These are phyloP conservation scores for Listrodromus nycthemerus DNA, from an alignment of 2,888 invertebrate genomes.

Conservation along the genomic window DNA sequence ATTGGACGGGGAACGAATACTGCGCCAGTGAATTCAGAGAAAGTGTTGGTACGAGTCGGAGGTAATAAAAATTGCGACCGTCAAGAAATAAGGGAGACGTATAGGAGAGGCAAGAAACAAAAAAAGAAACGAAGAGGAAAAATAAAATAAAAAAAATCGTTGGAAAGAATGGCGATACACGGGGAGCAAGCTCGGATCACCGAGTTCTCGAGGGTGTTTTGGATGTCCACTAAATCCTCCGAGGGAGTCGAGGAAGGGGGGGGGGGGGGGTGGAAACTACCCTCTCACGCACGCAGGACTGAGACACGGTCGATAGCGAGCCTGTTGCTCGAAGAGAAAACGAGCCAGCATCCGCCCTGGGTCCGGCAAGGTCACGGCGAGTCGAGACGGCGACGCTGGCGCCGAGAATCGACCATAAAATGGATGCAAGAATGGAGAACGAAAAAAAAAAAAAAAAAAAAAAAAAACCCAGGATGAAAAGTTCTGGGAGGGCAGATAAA, in stretches of 20 bases:
- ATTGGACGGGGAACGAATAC: slow-evolving; percentile 36
- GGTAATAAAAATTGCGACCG: slow-evolving; percentile 25
- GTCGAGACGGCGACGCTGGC: slow-evolving; percentile 57
- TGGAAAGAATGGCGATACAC: slow-evolving; percentile 24
- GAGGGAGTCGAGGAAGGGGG: slow-evolving; percentile 3
- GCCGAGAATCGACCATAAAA: slow-evolving; percentile 34
- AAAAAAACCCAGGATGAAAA: background rate
- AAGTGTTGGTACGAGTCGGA: slow-evolving; percentile 29
- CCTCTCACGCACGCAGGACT: slow-evolving; percentile 71
- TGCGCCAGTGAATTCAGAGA: slow-evolving; percentile 36
- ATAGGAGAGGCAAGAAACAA: background rate
- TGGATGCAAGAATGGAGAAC: slow-evolving; percentile 1
- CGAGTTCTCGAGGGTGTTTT: slow-evolving; percentile 42
- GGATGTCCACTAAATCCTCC: slow-evolving; percentile 47
- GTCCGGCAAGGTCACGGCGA: slow-evolving; percentile 69
- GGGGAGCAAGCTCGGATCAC: slow-evolving; percentile 2
- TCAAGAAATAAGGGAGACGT: background rate
- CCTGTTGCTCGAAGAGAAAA: slow-evolving; percentile 78
- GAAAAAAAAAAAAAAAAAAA: slow-evolving; percentile 14
- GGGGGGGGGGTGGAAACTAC: slow-evolving; percentile 50
- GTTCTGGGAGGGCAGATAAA: background rate
- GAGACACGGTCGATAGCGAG: slow-evolving; percentile 77
- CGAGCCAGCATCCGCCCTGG: slow-evolving; percentile 68
- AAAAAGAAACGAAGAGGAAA: too few relatives aligned
- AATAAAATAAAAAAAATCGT: background rate